Evolutionary conservation across 1,140 invertebrate genomes (phyloP).

Genomic region (Glomeris maerens): DNA sequence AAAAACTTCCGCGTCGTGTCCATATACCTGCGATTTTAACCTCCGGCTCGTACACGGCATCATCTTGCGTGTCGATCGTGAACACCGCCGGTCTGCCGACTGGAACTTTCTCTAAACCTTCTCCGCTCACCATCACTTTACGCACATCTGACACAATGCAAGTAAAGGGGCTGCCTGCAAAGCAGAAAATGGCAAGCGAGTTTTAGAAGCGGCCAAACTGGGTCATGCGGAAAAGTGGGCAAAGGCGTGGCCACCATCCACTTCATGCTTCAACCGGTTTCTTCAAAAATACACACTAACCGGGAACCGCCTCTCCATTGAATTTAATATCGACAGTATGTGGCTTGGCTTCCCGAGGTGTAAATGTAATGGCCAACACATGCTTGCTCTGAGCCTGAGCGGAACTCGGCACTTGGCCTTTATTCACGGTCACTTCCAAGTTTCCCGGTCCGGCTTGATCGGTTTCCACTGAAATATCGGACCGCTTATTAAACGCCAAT

Average conservation of each 20-base stretch:
- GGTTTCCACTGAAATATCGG: conserved; percentile 64
- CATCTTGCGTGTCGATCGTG: conserved; percentile 56
- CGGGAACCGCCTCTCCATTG: conserved; percentile 89
- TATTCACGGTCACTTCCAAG: conserved; percentile 91
- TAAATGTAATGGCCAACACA: conserved; percentile 93
- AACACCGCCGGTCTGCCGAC: conserved; percentile 70
- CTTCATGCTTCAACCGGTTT: too few relatives aligned
- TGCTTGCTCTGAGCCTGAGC: conserved; percentile 88
- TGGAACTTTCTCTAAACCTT: conserved; percentile 81
- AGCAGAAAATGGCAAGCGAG: too few relatives aligned
- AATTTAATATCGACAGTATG: conserved; percentile 90
- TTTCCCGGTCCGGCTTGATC: conserved; percentile 91
- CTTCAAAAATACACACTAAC: too few relatives aligned
- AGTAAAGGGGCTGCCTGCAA: conserved; percentile 48
- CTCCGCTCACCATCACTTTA: conserved; percentile 55
- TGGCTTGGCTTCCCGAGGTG: conserved; percentile 68
- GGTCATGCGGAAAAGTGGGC: too few relatives aligned
- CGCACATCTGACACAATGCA: conserved; percentile 56
- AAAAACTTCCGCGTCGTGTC: not conserved
- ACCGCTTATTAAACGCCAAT: conserved; percentile 11
- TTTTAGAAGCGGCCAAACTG: too few relatives aligned
- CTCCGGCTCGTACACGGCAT: conserved; percentile 48
- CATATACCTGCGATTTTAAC: conserved; percentile 46
- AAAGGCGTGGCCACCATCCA: too few relatives aligned
- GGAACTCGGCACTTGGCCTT: conserved; percentile 84